These are phyloP conservation scores for Corvus hawaiiensis DNA, from an alignment of 2,113 vertebrate species.

Conservation along the genomic window DNA sequence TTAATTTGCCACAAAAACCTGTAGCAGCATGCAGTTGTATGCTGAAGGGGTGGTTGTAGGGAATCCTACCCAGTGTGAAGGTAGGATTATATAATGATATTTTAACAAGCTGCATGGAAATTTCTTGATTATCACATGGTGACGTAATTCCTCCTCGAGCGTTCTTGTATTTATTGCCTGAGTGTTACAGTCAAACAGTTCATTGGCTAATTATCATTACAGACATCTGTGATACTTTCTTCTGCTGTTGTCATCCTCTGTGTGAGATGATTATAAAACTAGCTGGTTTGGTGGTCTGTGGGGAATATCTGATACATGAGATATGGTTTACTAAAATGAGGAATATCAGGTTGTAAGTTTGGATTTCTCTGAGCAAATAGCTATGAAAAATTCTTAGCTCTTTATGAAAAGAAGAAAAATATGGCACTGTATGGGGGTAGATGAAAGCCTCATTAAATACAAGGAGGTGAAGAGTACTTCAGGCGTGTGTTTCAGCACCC, in stretches of 20 bases:
- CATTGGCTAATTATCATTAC: not conserved
- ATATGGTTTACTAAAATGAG: not conserved
- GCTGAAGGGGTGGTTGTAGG: not conserved
- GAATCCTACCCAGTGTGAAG: not conserved
- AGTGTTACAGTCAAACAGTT: not conserved
- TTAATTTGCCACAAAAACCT: not conserved
- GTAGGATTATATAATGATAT: not conserved
- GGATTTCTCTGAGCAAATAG: not conserved
- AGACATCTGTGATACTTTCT: not conserved
- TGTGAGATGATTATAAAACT: not conserved
- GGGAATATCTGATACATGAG: not conserved
- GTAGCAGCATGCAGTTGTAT: not conserved
- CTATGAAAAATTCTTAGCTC: not conserved
- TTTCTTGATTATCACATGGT: not conserved
- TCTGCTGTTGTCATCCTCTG: not conserved
- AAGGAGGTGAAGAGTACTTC: not conserved
- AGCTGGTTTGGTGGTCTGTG: not conserved
- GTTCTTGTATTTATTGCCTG: not conserved
- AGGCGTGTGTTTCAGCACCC: not conserved
- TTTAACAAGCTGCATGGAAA: not conserved
- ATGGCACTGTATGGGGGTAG: not conserved
- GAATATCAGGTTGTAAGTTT: not conserved
- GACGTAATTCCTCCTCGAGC: not conserved
- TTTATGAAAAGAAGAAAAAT: not conserved
- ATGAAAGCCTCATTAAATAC: not conserved